Percentiles rank a stretch among this genome's conserved stretches.
Evolutionary conservation across 2,797 vertebrate species (phyloP).

Genomic region (Choloepus didactylus): DNA sequence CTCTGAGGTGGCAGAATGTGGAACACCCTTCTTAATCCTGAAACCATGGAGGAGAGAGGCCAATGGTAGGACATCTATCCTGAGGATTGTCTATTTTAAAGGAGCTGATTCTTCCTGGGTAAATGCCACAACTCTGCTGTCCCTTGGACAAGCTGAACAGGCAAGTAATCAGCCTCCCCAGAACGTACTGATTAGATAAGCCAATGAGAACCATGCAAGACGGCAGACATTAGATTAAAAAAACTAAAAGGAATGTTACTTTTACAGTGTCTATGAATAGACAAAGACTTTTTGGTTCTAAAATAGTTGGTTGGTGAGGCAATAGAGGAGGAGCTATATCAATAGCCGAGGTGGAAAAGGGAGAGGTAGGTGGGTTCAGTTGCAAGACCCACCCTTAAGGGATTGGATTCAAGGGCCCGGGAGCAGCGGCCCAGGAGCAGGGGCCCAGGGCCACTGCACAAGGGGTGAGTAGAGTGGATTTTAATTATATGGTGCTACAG

Average conservation of each 20-base stretch:
- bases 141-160: neutral
- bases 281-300: conserved; percentile 75
- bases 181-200: conserved; percentile 68
- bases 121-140: neutral
- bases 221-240: conserved; percentile 59
- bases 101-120: neutral
- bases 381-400: neutral
- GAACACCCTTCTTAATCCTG: neutral
- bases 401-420: neutral
- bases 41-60: neutral
- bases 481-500: neutral
- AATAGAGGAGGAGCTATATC: conserved; percentile 48
- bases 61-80: neutral
- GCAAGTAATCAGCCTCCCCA: conserved; percentile 45
- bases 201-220: conserved; percentile 10
- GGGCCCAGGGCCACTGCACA: neutral
- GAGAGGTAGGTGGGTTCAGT: neutral
- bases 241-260: conserved; percentile 68
- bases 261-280: conserved; percentile 63
- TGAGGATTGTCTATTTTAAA: neutral
- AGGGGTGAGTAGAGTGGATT: conserved; percentile 70
- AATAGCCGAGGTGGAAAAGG: conserved; percentile 1
- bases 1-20: neutral
- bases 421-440: neutral
- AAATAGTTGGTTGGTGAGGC: conserved; percentile 48